These are phyloP conservation scores for Scleropages formosus DNA, from an alignment of 2,797 vertebrate genomes.

Conservation along the genomic window DNA sequence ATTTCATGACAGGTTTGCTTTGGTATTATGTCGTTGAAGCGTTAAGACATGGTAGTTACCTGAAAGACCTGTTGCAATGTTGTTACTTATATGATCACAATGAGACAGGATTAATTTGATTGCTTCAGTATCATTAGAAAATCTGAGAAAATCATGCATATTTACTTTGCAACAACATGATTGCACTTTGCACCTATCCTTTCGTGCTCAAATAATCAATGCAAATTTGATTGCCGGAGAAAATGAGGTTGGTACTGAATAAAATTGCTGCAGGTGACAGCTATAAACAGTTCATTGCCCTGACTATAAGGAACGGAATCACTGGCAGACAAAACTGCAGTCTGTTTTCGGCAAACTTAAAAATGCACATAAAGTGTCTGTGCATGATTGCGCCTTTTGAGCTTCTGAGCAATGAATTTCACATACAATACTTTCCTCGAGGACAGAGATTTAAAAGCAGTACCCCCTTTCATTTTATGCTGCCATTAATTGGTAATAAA, in stretches of 20 bases:
- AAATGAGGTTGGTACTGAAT: conserved; percentile 14
- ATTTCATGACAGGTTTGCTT: no score
- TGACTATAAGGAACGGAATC: neutral
- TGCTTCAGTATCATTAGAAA: neutral
- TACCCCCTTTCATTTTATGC: conserved; percentile 18
- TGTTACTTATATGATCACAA: neutral
- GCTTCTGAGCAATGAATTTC: neutral
- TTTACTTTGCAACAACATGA: neutral
- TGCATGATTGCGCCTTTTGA: neutral
- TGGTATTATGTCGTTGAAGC: no score
- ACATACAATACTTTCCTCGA: neutral
- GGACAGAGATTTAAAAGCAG: conserved; percentile 28
- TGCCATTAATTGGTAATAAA: neutral
- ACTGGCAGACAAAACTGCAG: no score
- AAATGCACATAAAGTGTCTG: conserved; percentile 1
- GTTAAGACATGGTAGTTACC: no score
- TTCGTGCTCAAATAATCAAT: neutral
- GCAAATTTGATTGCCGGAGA: neutral
- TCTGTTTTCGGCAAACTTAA: neutral
- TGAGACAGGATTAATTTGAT: neutral
- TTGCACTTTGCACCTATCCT: neutral
- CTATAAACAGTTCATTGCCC: conserved; percentile 8
- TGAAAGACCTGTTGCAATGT: neutral
- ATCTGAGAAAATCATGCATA: neutral
- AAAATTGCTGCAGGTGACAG: neutral